Evolutionary conservation across 2,113 vertebrate species (phyloP).

Genomic region (Seriola quinqueradiata): DNA sequence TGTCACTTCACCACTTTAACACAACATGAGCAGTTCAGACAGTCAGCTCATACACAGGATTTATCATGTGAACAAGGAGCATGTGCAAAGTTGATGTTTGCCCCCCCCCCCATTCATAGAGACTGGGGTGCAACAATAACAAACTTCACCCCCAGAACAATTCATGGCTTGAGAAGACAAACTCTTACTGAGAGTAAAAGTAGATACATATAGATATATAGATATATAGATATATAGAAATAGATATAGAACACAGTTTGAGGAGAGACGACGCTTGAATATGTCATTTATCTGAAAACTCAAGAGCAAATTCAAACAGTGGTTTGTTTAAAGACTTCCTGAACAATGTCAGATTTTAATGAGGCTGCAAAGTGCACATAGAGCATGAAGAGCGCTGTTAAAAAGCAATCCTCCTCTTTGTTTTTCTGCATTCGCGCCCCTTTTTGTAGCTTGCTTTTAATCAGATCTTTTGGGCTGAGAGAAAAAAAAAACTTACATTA

Average conservation of each 20-base stretch:
- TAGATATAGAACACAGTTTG: background rate
- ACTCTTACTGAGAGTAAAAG: background rate
- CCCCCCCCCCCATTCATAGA: too few species aligned
- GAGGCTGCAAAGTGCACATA: conserved; percentile 9
- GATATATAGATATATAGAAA: background rate
- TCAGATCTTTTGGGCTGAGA: background rate
- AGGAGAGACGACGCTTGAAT: background rate
- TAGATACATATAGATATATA: background rate
- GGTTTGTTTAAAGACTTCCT: conserved; percentile 22
- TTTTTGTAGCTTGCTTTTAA: conserved; percentile 10
- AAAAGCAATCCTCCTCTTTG: conserved; percentile 4
- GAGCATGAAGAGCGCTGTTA: background rate
- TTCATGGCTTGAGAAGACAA: background rate
- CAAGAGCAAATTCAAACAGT: conserved; percentile 13
- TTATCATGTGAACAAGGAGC: background rate
- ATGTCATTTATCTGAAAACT: conserved; percentile 12
- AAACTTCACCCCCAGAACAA: too few species aligned
- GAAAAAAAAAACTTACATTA: too few species aligned
- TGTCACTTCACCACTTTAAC: background rate
- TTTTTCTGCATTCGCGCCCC: background rate
- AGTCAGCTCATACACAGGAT: background rate
- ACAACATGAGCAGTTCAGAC: background rate
- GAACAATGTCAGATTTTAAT: conserved; percentile 24
- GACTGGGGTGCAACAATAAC: too few species aligned
- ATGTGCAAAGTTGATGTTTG: too few species aligned